These are phyloP conservation scores for Percopsis omiscomaycus DNA, from an alignment of 2,797 vertebrate genomes.

Conservation along the genomic window DNA sequence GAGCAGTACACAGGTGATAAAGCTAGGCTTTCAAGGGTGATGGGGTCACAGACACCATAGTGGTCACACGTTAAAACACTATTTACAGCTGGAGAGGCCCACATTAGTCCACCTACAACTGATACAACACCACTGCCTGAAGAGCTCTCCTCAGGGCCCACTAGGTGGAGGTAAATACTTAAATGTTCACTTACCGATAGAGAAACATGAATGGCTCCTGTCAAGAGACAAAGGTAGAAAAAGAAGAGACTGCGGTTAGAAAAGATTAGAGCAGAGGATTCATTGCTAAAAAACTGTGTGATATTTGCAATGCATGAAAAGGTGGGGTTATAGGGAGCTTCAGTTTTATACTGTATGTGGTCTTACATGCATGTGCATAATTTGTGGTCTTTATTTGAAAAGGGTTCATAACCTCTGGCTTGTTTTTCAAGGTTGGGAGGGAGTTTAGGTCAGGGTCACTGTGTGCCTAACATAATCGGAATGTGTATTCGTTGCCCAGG, in stretches of 20 bases:
- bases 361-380: constrained; percentile 36
- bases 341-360: constrained; percentile 15
- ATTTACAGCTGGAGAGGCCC: constrained; percentile 72
- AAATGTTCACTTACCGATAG: constrained; percentile 7
- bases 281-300: background rate
- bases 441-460: constrained; percentile 47
- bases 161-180: constrained; percentile 61
- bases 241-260: background rate
- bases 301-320: background rate
- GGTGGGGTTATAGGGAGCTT: constrained; percentile 3
- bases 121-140: constrained; percentile 18
- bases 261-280: constrained; percentile 3
- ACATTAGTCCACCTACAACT: constrained; percentile 68
- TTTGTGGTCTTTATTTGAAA: constrained; percentile 44
- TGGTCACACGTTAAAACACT: constrained; percentile 68
- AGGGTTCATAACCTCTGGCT: constrained; percentile 55
- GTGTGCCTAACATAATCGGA: constrained; percentile 58
- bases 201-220: constrained; percentile 6
- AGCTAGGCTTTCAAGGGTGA: constrained; percentile 60
- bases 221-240: constrained; percentile 8
- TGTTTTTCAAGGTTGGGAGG: constrained; percentile 60
- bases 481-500: constrained; percentile 53
- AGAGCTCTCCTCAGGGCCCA: constrained; percentile 39
- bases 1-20: constrained; percentile 69
- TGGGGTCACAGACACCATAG: constrained; percentile 58